phyloP scores from a whole-genome alignment of 1,140 invertebrate genomes.

The Drosophila pandora region DNA sequence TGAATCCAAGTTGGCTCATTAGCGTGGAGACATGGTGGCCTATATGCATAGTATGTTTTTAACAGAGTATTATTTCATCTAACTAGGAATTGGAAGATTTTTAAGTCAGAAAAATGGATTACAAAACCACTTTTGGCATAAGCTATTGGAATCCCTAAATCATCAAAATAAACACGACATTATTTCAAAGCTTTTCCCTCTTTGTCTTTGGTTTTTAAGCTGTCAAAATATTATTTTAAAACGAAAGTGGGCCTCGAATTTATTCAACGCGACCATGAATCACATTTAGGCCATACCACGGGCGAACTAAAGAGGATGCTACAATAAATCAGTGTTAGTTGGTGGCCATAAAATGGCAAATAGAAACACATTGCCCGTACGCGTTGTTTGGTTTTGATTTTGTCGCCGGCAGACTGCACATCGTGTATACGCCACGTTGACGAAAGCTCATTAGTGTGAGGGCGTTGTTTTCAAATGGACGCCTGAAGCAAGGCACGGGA shows the following conservation, averaged over 20 bases:
- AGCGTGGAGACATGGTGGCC: background rate
- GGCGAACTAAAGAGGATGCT: background rate
- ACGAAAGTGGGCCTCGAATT: background rate
- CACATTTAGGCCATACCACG: background rate
- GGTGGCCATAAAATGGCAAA: conserved; percentile 33
- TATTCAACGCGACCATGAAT: conserved; percentile 9
- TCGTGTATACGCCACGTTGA: conserved; percentile 34
- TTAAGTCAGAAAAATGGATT: too few species aligned
- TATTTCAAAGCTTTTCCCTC: background rate
- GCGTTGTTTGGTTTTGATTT: conserved; percentile 13
- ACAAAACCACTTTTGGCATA: background rate
- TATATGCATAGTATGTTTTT: too few species aligned
- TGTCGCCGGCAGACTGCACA: conserved; percentile 13
- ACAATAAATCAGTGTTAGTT: conserved; percentile 39
- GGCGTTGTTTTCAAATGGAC: conserved; percentile 33
- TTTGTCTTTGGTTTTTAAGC: background rate
- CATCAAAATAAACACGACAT: background rate
- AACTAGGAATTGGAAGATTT: too few species aligned
- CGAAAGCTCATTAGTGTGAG: conserved; percentile 38
- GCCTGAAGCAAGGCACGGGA: conserved; percentile 5
- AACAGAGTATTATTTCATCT: too few species aligned
- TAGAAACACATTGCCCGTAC: conserved; percentile 22
- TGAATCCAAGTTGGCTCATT: conserved; percentile 19
- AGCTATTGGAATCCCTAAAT: background rate
- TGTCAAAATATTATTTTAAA: conserved; percentile 19